A percentile compares a stretch with the other conserved stretches of the same genome.
These are phyloP conservation scores for Nemopilema nomurai DNA, from an alignment of 30 jellyfish, hydroid and myxozoan species.

Conservation along the genomic window DNA sequence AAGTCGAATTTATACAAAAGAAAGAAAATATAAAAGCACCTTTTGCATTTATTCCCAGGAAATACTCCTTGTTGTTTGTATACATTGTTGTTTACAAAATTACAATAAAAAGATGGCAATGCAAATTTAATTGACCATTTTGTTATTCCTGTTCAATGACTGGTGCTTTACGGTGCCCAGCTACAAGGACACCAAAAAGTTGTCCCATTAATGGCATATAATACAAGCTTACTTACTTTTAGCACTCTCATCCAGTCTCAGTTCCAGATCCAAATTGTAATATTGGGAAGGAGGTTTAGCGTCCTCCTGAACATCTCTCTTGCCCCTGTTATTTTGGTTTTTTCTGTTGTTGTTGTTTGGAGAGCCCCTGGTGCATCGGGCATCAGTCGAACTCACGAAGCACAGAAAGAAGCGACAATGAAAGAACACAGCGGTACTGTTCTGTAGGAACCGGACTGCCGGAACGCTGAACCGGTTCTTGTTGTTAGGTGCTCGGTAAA, in stretches of 20 bases:
- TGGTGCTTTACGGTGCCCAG: no score
- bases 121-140: no score
- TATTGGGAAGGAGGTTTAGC: constrained; percentile 29
- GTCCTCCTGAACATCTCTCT: neutral
- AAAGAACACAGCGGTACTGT: constrained; percentile 48
- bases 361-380: constrained; percentile 42
- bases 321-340: constrained; percentile 1
- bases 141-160: no score
- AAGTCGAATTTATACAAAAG: no score
- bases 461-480: constrained; percentile 20
- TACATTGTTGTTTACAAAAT: no score
- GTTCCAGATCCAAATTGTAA: constrained; percentile 18
- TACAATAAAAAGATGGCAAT: no score
- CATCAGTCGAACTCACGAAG: constrained; percentile 30
- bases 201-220: neutral
- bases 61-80: no score
- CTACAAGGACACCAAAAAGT: neutral
- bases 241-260: neutral
- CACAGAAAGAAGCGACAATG: constrained; percentile 49
- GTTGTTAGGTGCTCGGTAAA: constrained; percentile 29
- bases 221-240: neutral
- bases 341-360: constrained; percentile 13
- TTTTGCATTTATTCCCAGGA: no score
- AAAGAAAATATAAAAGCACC: no score
- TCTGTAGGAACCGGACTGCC: constrained; percentile 35